Percentiles rank a stretch among this genome's conserved stretches.
Evolutionary conservation across 2,797 vertebrate species (phyloP).

Genomic region (Smutsia temminckii): DNA sequence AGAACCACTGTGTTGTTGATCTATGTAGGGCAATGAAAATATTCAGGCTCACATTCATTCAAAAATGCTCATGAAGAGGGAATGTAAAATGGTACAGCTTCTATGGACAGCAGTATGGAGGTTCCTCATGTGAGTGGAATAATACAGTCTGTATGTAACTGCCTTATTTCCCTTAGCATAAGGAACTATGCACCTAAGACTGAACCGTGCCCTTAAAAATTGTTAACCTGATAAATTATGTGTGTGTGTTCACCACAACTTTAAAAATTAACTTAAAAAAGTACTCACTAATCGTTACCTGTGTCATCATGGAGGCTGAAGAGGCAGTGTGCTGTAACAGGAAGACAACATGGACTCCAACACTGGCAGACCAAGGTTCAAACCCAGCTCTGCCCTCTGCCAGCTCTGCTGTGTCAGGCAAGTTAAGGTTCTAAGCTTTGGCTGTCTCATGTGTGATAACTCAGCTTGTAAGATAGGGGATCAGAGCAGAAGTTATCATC

Average conservation of each 20-base stretch:
- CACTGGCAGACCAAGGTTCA: not conserved
- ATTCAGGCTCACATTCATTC: not conserved
- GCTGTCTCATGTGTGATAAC: not conserved
- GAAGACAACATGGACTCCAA: not conserved
- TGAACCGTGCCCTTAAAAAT: not conserved
- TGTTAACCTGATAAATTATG: not conserved
- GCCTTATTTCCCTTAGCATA: not conserved
- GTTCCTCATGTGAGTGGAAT: not conserved
- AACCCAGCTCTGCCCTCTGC: not conserved
- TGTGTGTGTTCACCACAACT: not conserved
- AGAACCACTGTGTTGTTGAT: not conserved
- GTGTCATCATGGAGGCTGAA: not conserved
- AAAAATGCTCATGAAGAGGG: slow-evolving; percentile 36
- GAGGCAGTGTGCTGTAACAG: not conserved
- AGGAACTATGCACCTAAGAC: too few species aligned
- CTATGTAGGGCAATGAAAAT: not conserved
- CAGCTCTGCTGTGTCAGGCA: not conserved
- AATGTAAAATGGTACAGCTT: not conserved
- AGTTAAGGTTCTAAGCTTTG: not conserved
- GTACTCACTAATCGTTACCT: not conserved
- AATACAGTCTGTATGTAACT: not conserved
- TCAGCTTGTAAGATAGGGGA: not conserved
- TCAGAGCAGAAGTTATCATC: not conserved
- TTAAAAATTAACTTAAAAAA: not conserved
- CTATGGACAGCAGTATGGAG: not conserved